These are phyloP conservation scores for Dreissena rostriformis DNA, from an alignment of 1,140 invertebrate genomes.

Conservation along the genomic window DNA sequence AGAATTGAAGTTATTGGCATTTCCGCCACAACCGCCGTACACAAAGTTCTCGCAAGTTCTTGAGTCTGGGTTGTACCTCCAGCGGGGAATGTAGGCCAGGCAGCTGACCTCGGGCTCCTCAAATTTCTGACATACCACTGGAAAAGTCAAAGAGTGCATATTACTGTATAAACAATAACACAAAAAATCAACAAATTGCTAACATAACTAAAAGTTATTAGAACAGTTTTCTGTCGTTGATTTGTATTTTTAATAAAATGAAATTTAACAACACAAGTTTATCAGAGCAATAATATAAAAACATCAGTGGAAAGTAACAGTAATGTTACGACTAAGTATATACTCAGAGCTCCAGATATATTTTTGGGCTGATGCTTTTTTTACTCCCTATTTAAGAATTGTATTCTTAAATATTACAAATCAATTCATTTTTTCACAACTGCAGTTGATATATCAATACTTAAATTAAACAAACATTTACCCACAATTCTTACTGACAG, in stretches of 20 bases:
- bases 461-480: too few species aligned
- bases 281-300: too few species aligned
- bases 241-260: not conserved
- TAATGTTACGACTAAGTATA: too few species aligned
- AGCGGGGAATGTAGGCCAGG: conserved; percentile 74
- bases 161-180: not conserved
- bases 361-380: too few species aligned
- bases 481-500: too few species aligned
- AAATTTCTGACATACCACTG: conserved; percentile 50
- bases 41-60: conserved; percentile 82
- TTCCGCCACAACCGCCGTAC: conserved; percentile 84
- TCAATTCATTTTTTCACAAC: too few species aligned
- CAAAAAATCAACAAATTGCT: not conserved
- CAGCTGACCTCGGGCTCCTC: conserved; percentile 43
- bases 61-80: conserved; percentile 80
- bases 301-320: too few species aligned
- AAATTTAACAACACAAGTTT: too few species aligned
- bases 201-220: not conserved
- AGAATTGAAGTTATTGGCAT: conserved; percentile 82
- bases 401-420: too few species aligned
- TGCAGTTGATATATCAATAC: too few species aligned
- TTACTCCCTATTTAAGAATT: too few species aligned
- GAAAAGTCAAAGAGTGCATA: not conserved
- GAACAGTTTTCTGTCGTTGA: not conserved
- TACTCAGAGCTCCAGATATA: too few species aligned